phyloP scores from a whole-genome alignment of 2,797 vertebrate species.

The Anabas testudineus region DNA sequence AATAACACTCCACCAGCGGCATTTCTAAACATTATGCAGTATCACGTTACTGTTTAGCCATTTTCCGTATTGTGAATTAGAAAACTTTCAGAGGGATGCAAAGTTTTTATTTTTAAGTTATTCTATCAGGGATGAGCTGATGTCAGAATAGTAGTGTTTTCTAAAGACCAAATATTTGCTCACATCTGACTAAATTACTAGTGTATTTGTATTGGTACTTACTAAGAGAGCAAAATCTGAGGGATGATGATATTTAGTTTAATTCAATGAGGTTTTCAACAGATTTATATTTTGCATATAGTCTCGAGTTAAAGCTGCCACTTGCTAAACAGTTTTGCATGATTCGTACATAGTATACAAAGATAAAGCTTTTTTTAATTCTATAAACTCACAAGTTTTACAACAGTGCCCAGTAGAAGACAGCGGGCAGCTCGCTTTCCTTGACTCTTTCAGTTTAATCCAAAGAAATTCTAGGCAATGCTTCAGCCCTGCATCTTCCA shows the following conservation, averaged over 20 bases:
- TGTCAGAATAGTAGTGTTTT: not conserved
- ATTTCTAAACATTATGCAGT: constrained; percentile 32
- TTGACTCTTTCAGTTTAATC: not conserved
- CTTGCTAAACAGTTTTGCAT: too few relatives aligned
- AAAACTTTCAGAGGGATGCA: constrained; percentile 13
- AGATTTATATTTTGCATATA: not conserved
- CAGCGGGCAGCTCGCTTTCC: not conserved
- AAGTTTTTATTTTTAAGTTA: not conserved
- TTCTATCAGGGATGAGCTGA: not conserved
- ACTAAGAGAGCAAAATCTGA: not conserved
- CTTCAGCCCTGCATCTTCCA: not conserved
- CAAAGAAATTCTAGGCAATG: not conserved
- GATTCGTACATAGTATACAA: not conserved
- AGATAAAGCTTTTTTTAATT: not conserved
- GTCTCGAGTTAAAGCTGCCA: not conserved
- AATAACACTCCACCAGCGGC: constrained; percentile 34
- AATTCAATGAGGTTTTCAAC: not conserved
- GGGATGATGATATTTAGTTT: not conserved
- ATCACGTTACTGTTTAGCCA: constrained; percentile 14
- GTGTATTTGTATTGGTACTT: not conserved
- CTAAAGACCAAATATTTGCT: not conserved
- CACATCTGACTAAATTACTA: not conserved
- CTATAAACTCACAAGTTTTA: too few relatives aligned
- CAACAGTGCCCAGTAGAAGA: too few relatives aligned
- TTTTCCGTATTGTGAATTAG: constrained; percentile 23